Percentiles rank a stretch among this genome's conserved stretches.
Evolutionary conservation across 2,888 invertebrate genomes (phyloP).

Genomic region (Acanthosepion pharaonis): DNA sequence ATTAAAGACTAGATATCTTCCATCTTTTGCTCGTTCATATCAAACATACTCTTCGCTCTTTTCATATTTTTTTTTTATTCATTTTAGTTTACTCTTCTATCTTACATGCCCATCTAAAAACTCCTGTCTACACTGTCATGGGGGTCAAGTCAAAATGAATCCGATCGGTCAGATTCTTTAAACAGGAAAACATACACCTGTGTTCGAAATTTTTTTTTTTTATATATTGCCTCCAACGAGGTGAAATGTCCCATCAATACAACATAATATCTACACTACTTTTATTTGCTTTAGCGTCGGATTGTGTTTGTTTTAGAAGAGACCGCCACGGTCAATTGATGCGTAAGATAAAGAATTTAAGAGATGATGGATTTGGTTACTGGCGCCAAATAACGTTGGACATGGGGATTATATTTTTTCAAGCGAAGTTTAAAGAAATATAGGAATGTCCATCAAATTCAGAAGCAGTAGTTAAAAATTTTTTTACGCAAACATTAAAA

Average conservation of each 20-base stretch:
- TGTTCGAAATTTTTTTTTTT: neutral
- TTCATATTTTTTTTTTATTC: neutral
- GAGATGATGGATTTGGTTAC: neutral
- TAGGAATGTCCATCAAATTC: neutral
- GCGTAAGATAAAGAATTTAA: neutral
- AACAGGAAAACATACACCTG: slow-evolving; percentile 4
- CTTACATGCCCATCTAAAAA: neutral
- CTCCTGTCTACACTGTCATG: neutral
- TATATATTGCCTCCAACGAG: neutral
- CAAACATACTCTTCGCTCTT: neutral
- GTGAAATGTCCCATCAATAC: neutral
- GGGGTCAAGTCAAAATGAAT: neutral
- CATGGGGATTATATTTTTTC: neutral
- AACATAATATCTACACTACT: neutral
- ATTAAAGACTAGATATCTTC: neutral
- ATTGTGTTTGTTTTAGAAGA: neutral
- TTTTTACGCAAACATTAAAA: neutral
- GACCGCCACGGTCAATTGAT: neutral
- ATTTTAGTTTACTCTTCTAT: neutral
- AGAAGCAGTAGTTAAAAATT: neutral
- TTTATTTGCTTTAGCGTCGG: neutral
- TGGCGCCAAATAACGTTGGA: neutral
- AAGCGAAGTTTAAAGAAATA: neutral
- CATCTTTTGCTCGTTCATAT: neutral
- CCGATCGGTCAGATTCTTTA: neutral